Evolutionary conservation across 53 echinoderm and acorn worm genomes (phyloP), one percentile per base, ranked within the genome.

Genomic region (Holothuria leucospilota): DNA sequence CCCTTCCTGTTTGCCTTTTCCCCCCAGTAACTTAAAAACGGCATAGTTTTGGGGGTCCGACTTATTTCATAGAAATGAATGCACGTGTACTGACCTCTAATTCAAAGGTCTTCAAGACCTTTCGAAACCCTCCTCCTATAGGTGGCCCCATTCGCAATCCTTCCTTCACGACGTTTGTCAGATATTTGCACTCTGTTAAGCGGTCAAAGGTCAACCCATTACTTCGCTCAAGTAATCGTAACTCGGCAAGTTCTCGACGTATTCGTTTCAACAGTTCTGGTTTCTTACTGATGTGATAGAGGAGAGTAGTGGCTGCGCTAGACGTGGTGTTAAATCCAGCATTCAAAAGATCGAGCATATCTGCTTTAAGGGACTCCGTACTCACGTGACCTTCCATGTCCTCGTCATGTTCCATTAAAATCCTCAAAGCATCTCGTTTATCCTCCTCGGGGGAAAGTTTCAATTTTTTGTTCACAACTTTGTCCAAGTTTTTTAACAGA

Each of bases 31-130:
- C 34, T 34, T 34, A 34, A 34, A n/a, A 34, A 34, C 34, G 46
- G 46, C 8, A 46, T 46, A 46, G 3, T 46, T 46, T 9, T 46
- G 56, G 56, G 56, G 18, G 18, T 56, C 1, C 1, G 18, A 56
- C 1, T 56, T 46, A 11, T 46, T 11, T 7, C 11, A 56, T 18
- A 56, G 8, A 56, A 56, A 16, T 4, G 16, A 56, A 56, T 56
- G 18, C 56, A 18, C 15, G 5, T 18, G 56, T 18, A 56, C 56
- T 4, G 8, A 98, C 99, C 69, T 98, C 99, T 25, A 98, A 68
- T 77, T 93, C 95, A 85, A 98, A 98, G 8, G 99, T 98, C 85
- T 95, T 92, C 27, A 95, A 70, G 1, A 91, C 99, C 21, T 92
- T 95, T 51, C 99, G 78, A 85, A 95, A 98, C 6, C 93, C 92